Evolutionary conservation across 2,113 vertebrate species (phyloP), one percentile per base, ranked within the genome.

Genomic region (Sminthopsis crassicaudata): DNA sequence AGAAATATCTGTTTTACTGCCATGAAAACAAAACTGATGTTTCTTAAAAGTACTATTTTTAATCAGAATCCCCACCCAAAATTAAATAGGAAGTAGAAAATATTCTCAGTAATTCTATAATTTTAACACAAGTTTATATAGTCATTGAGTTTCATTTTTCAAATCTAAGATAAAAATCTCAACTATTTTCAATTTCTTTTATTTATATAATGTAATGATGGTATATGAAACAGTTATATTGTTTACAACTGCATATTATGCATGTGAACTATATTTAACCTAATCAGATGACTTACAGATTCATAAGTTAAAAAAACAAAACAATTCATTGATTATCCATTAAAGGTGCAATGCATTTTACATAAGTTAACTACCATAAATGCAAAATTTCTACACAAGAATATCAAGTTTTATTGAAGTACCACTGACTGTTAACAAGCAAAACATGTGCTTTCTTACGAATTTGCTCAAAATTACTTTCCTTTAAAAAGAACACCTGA

Each of bases 321-420:
- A 14, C 36, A 60, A 94, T 95, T 90, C 94, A 97, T 92, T 96
- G 96, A 91, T 91, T 96, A 96, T 95, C 97, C 97, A 98, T 99
- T 99, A 99, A 99, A 99, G 99, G 99, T 99, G 99, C 99, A 99
- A 99, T 99, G 99, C 99, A 99, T 99, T 99, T 99, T 97, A 98
- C 88, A 88, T 97, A 97, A 98, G 92, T 98, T 95, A 98, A 95
- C 97, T 96, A 96, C 96, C 96, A 98, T 89, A 95, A 97, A 90
- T 95, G 94, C 60, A 97, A 97, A 97, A 55, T 94, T 93, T 94
- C 96, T 97, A 97, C 30, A 93, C n/a, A 97, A 94, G 46, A 52
- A 91, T 89, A 51, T 95, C 91, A 96, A 93, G 92, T 94, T 97
- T 96, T 16, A 88, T 52, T 97, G 88, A 91, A 7, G 52, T 90